Evolutionary conservation across 2,113 vertebrate genomes (phyloP), one percentile per base, ranked within the genome.

Genomic region (Oryzias melastigma): DNA sequence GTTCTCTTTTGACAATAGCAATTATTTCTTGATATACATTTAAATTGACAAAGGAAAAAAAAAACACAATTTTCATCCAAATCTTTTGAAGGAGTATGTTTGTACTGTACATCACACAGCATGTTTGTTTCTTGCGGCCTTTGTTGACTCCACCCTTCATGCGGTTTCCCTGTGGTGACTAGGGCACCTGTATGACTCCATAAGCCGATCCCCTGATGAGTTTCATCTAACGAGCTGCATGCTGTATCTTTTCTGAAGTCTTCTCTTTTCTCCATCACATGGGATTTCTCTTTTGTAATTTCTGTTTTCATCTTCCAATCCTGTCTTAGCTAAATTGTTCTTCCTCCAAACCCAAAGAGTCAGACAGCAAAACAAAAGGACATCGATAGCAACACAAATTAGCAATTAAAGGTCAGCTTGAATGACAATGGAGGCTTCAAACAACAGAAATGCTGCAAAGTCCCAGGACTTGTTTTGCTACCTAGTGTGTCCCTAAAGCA

Each of bases 61-160:
- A 52, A 73, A 84, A 82, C 79, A 80, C 51, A 68, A 65, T 44
- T 63, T 68, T 43, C 22, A 55, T 20, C 46, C 57, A 51, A 74
- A 54, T 76, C 65, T 62, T 41, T 64, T 73, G 59, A 75, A 62
- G 60, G 24, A 18, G 48, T 17, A 57, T 75, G 48, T 40, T 41
- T 69, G 65, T 71, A 52, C 43, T 60, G 48, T 51, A 64, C 68
- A 75, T 77, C 51, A 82, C 50, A 52, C 55, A 65, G 68, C 13
- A 3, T 73, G 77, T 86, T 87, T 85, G 71, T 83, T 85, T 85
- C 75, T 68, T 80, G 46, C 66, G 45, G 71, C 85, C 79, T 67
- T 76, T 49, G 64, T 70, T 49, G 83, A 64, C 65, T 59, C 27
- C 56, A 15, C 41, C 45, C 78, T 77, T 80, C 73, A 35, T 56